Evolutionary conservation across 2,113 vertebrate species (phyloP), one percentile per base, ranked within the genome.

Genomic region (Lophotis ruficrista): DNA sequence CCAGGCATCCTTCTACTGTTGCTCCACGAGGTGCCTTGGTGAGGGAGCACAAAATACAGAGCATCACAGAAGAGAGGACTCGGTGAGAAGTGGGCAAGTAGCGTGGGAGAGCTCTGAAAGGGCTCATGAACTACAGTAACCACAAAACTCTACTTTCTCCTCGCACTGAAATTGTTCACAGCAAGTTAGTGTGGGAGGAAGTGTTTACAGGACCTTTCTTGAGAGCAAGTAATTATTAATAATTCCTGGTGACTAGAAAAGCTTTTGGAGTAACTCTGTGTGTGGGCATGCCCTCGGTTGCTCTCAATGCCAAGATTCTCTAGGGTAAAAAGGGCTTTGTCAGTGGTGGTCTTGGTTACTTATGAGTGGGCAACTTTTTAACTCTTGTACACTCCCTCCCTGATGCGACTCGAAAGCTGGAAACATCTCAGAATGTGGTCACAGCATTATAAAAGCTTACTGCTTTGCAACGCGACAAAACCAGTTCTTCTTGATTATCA

Each of bases 81-180:
- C 5, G 0, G 37, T 11, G 66, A 30, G 27, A 71, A 33, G 20
- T 5, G 76, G 53, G 64, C 77, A 69, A 76, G 35, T 1, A 70
- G 89, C 4, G 53, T 87, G 90, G 90, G 89, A 89, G 77, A 93
- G 91, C 90, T 92, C 90, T 71, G 76, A 81, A 35, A 75, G 80
- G 83, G 72, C 83, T 93, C 85, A n/a, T 56, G 72, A 96, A 41
- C 56, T 89, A 48, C 61, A 53, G 53, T 56, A 97, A 97, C 96
- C 95, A 95, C 96, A 95, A 54, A 78, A 35, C 66, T 61, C 5
- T n/a, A 83, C 94, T 93, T 95, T 92, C 95, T 92, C 87, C 92
- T 71, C 86, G 89, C 80, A 45, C 76, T 50, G 89, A 94, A 92
- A 95, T 87, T 23, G 69, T 57, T 94, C 90, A 83, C 3, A 93